A percentile compares a stretch with the other conserved stretches of the same genome.
Evolutionary conservation across 2,888 invertebrate species (phyloP).

Genomic region (Boloria selene): DNA sequence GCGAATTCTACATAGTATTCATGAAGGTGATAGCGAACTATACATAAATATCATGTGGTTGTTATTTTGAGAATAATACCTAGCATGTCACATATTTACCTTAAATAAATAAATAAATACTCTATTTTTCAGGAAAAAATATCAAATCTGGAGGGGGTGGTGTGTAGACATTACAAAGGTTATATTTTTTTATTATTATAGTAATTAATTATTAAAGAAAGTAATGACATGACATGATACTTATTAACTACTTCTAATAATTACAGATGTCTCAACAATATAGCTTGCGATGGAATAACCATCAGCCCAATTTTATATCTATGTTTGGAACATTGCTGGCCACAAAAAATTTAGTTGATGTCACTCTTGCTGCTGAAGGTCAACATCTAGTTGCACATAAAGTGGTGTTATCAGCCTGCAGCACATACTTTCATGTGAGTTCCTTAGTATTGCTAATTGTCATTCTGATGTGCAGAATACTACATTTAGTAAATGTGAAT

Average conservation of each 20-base stretch:
- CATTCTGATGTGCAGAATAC: not conserved
- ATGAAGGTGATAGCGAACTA: no score
- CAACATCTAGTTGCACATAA: slow-evolving; percentile 94
- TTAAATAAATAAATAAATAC: no score
- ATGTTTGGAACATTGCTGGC: slow-evolving; percentile 92
- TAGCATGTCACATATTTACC: no score
- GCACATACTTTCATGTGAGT: slow-evolving; percentile 94
- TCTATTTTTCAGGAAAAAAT: no score
- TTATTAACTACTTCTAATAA: not conserved
- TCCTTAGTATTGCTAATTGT: not conserved
- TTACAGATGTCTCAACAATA: slow-evolving; percentile 86
- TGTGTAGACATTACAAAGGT: no score
- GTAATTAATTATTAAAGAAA: not conserved
- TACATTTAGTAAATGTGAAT: not conserved
- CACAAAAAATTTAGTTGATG: slow-evolving; percentile 93
- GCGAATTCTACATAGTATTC: no score
- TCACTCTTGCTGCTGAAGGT: slow-evolving; percentile 95
- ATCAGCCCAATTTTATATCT: slow-evolving; percentile 95
- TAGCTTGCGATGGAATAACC: slow-evolving; percentile 95
- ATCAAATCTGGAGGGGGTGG: no score
- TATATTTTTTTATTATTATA: no score
- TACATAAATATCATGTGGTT: no score
- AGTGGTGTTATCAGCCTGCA: slow-evolving; percentile 94
- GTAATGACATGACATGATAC: not conserved
- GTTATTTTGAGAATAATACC: no score